These are phyloP conservation scores for Meteorus sp. DNA, from an alignment of 1,140 invertebrate genomes.

Conservation along the genomic window DNA sequence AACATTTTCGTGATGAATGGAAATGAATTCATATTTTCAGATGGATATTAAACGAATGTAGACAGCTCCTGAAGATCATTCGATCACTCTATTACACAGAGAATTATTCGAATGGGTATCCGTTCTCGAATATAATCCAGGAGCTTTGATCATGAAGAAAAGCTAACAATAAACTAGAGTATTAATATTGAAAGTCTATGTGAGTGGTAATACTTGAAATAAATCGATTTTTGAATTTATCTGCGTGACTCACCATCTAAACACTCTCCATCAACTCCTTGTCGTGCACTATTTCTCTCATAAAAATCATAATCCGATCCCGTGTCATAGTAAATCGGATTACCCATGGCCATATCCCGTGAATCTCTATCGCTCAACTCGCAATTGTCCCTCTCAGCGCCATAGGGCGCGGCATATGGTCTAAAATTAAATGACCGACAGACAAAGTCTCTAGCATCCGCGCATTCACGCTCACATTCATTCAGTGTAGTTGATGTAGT, in stretches of 20 bases:
- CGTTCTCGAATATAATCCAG: too few relatives aligned
- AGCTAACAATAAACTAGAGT: too few relatives aligned
- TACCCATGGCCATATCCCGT: constrained; percentile 79
- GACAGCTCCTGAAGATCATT: too few relatives aligned
- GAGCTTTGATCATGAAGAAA: too few relatives aligned
- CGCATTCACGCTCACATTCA: constrained; percentile 81
- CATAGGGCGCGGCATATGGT: constrained; percentile 63
- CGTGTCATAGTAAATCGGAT: constrained; percentile 81
- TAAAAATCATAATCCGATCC: constrained; percentile 86
- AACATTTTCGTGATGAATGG: too few relatives aligned
- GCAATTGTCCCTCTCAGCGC: constrained; percentile 79
- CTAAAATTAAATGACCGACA: constrained; percentile 85
- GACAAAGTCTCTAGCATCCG: constrained; percentile 80
- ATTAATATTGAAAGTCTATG: too few relatives aligned
- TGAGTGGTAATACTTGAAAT: not conserved
- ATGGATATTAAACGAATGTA: too few relatives aligned
- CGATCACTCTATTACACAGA: too few relatives aligned
- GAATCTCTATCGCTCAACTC: constrained; percentile 86
- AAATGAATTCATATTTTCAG: too few relatives aligned
- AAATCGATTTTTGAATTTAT: too few relatives aligned
- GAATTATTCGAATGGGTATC: too few relatives aligned
- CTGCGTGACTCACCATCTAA: constrained; percentile 70
- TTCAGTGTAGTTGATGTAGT: constrained; percentile 72
- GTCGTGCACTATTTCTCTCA: constrained; percentile 73
- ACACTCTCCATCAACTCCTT: constrained; percentile 72